These are phyloP conservation scores for Meiosimyza platycephala DNA, from an alignment of 2,888 invertebrate genomes.

Conservation along the genomic window DNA sequence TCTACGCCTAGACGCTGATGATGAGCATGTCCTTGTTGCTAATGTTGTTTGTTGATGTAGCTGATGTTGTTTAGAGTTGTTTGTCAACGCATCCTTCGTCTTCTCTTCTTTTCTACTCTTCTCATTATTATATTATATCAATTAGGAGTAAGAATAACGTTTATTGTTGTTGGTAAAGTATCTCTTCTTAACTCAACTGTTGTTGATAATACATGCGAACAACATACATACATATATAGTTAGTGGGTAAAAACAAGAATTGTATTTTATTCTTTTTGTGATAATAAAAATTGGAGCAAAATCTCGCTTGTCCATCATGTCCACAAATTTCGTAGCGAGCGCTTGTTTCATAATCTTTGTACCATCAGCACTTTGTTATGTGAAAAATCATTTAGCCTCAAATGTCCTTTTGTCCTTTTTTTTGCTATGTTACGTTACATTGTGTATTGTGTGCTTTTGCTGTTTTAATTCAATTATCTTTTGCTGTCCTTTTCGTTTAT, in stretches of 20 bases:
- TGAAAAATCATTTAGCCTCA: neutral
- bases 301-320: too few species aligned
- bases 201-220: too few species aligned
- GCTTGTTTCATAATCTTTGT: too few species aligned
- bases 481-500: constrained; percentile 26
- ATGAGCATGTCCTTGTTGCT: neutral
- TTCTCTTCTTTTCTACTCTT: neutral
- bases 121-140: constrained; percentile 22
- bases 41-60: neutral
- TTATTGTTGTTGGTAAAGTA: neutral
- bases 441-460: neutral
- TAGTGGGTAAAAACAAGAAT: too few species aligned
- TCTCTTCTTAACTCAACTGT: too few species aligned
- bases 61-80: constrained; percentile 8
- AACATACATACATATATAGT: too few species aligned
- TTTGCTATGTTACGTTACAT: neutral
- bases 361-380: too few species aligned
- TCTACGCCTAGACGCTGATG: neutral
- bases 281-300: too few species aligned
- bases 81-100: too few species aligned
- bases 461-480: constrained; percentile 22
- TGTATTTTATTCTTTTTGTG: too few species aligned
- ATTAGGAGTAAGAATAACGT: constrained; percentile 27
- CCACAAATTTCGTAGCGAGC: too few species aligned
- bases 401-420: constrained; percentile 24